Percentiles rank a stretch among this genome's conserved stretches.
Evolutionary conservation across 2,888 invertebrate genomes (phyloP).

Genomic region (Leuctra nigra): DNA sequence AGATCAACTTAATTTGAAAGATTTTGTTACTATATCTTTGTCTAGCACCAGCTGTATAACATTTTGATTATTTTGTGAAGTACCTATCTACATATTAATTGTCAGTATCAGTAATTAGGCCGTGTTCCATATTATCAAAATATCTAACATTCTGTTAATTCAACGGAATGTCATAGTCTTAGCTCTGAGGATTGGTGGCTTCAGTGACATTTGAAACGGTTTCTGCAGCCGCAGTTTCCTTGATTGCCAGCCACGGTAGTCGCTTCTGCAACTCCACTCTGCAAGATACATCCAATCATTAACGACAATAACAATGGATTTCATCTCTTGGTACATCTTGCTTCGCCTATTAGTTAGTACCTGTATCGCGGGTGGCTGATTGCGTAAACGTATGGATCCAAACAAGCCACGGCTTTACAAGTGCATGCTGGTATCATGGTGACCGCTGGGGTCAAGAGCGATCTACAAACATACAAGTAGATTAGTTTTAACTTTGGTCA

Average conservation of each 20-base stretch:
- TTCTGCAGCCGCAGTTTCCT: constrained; percentile 47
- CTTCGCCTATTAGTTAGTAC: no score
- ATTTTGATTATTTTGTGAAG: no score
- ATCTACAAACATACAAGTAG: no score
- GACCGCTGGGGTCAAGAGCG: constrained; percentile 43
- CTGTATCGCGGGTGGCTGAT: constrained; percentile 87
- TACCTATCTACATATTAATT: no score
- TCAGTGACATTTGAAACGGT: constrained; percentile 51
- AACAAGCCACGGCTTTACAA: constrained; percentile 83
- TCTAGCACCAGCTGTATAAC: no score
- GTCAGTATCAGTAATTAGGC: no score
- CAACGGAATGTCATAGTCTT: background rate
- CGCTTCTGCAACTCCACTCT: constrained; percentile 73
- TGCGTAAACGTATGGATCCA: constrained; percentile 87
- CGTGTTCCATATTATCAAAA: no score
- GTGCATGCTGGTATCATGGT: constrained; percentile 84
- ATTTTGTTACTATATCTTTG: no score
- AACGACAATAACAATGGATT: no score
- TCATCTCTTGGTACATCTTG: no score
- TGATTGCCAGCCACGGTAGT: constrained; percentile 62
- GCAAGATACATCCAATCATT: constrained; percentile 32
- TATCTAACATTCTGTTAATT: background rate
- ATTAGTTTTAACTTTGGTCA: no score
- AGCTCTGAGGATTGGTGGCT: constrained; percentile 35
- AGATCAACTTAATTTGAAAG: no score